A percentile compares a stretch with the other conserved stretches of the same genome.
Conservation (phyloP, 1,140 invertebrate species). For the Metaphire vulgaris region DNA sequence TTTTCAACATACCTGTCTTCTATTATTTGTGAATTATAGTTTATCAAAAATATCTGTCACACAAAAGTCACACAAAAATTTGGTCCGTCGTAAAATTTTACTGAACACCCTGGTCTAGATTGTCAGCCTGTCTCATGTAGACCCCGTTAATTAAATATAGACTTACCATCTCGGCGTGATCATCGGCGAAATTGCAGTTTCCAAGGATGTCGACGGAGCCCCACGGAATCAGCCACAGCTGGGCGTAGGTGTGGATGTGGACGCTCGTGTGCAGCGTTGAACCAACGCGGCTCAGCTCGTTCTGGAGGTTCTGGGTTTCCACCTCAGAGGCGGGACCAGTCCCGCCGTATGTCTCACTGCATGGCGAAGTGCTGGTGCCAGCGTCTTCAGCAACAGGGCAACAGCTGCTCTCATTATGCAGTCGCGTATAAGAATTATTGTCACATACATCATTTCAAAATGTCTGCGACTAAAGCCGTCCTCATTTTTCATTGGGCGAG, state of each 20-base stretch:
- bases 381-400: not conserved
- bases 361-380: constrained; percentile 12
- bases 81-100: too few species aligned
- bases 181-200: constrained; percentile 2
- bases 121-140: not conserved
- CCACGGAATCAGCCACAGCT: constrained; percentile 15
- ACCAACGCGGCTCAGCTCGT: not conserved
- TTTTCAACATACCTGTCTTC: too few species aligned
- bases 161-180: constrained; percentile 6
- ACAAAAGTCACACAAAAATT: too few species aligned
- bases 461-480: too few species aligned
- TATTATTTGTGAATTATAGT: too few species aligned
- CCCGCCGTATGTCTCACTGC: constrained; percentile 21
- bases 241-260: constrained; percentile 20
- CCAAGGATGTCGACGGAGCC: not conserved
- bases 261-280: not conserved
- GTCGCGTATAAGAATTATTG: too few species aligned
- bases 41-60: too few species aligned
- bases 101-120: too few species aligned
- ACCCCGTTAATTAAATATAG: not conserved
- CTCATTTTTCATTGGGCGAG: too few species aligned
- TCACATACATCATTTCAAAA: too few species aligned
- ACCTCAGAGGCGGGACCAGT: constrained; percentile 18
- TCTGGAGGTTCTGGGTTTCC: constrained; percentile 13
- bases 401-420: too few species aligned